These are phyloP conservation scores for Selene dorsalis DNA, from an alignment of 2,797 vertebrate genomes.

Conservation along the genomic window DNA sequence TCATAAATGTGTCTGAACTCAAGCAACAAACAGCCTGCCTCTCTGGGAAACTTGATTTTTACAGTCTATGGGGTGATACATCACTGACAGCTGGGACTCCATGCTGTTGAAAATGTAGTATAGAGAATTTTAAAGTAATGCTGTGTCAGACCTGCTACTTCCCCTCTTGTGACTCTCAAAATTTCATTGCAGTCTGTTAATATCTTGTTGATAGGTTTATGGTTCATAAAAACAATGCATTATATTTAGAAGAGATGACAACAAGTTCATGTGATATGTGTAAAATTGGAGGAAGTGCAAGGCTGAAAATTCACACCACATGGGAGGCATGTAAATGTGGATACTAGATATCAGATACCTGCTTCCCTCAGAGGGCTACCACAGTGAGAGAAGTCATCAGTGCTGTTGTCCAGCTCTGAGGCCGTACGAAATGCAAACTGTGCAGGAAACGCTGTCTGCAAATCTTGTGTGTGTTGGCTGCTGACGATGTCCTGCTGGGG, in stretches of 20 bases:
- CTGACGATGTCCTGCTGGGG: too few relatives aligned
- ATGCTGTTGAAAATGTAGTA: background rate
- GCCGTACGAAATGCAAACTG: too few relatives aligned
- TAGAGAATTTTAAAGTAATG: slow-evolving; percentile 19
- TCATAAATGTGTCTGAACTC: slow-evolving; percentile 60
- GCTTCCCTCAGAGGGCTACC: too few relatives aligned
- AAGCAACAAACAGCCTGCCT: slow-evolving; percentile 16
- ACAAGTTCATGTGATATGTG: slow-evolving; percentile 46
- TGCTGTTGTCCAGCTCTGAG: too few relatives aligned
- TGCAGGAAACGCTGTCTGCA: too few relatives aligned
- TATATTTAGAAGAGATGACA: slow-evolving; percentile 51
- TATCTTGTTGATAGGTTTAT: slow-evolving; percentile 65
- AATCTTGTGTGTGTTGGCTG: too few relatives aligned
- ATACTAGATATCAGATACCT: background rate
- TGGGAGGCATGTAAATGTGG: background rate
- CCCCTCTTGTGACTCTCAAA: slow-evolving; percentile 58
- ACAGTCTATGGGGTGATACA: slow-evolving; percentile 32
- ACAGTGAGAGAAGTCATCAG: too few relatives aligned
- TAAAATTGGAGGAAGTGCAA: slow-evolving; percentile 69
- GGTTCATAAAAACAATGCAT: slow-evolving; percentile 58
- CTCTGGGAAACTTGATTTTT: slow-evolving; percentile 56
- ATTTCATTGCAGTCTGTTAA: slow-evolving; percentile 43
- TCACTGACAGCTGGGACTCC: slow-evolving; percentile 36
- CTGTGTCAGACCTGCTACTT: slow-evolving; percentile 54
- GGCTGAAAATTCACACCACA: slow-evolving; percentile 36